phyloP scores from a whole-genome alignment of 2,797 vertebrate genomes.

The Heteromormyrus szaboi region DNA sequence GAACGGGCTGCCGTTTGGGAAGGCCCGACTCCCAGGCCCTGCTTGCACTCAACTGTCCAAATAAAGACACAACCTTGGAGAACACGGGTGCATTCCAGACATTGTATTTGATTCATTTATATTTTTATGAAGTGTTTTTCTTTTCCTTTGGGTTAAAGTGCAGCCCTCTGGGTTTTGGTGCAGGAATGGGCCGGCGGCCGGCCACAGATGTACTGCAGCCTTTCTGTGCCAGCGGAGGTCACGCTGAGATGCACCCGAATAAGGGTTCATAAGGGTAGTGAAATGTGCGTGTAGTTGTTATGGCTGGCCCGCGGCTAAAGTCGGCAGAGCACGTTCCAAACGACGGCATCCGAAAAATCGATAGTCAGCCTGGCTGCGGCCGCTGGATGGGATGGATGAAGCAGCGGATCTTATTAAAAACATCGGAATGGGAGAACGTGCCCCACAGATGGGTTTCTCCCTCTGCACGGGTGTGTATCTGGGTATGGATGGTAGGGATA shows the following conservation, averaged over 20 bases:
- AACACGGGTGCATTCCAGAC: conserved; percentile 24
- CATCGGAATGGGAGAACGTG: not conserved
- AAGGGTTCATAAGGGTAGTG: not conserved
- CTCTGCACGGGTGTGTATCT: not conserved
- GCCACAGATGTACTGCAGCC: not conserved
- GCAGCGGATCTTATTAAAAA: not conserved
- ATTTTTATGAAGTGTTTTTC: conserved; percentile 13
- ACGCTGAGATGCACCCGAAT: not conserved
- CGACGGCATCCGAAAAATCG: not conserved
- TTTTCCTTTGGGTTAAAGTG: conserved; percentile 1
- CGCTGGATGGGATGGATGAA: not conserved
- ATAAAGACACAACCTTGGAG: conserved; percentile 16
- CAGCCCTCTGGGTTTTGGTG: not conserved
- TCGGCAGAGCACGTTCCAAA: not conserved
- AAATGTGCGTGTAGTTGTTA: not conserved
- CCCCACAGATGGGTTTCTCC: not conserved
- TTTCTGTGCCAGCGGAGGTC: not conserved
- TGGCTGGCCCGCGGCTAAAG: not conserved
- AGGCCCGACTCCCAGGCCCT: not conserved
- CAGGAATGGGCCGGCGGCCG: not conserved
- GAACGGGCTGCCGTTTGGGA: not conserved
- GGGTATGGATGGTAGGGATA: not conserved
- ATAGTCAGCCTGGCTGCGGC: not conserved
- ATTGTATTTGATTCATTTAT: conserved; percentile 13
- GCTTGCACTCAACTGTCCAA: conserved; percentile 5